Evolutionary conservation across 2,888 invertebrate species (phyloP), one percentile per base, ranked within the genome.

Genomic region (Amblyjoppa fuscipennis): DNA sequence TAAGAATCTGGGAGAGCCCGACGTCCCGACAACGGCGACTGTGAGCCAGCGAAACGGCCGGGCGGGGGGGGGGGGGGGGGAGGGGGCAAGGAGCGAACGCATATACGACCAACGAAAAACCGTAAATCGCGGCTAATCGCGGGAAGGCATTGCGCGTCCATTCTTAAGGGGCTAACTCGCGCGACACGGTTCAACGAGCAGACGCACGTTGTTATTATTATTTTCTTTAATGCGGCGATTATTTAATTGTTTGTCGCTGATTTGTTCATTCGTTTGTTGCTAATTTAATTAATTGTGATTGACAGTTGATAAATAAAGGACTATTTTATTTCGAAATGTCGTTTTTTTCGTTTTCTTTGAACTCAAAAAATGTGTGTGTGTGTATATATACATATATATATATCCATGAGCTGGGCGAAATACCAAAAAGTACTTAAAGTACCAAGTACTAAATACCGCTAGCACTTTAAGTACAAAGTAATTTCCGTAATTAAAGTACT

Each of bases 51-150:
- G 61, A 85, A 76, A 77, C 77, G 61, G 69, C 51, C 71, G 20
- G 20, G 20, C 75, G 59, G 49, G 73, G 68, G 73, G 56, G 64
- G 78, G 83, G 66, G 78, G 83, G 66, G 59, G 49, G 73, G 68
- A 70, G 56, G 64, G 78, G 83, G 66, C 53, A 79, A 20, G 20
- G 20, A 20, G 20, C 20, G 20, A 25, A 3, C 45, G 75, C 86
- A 81, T 83, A 78, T 83, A 86, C 83, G 83, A 78, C 74, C 77
- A 83, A 81, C 77, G 77, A 86, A 86, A 64, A 81, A 71, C 78
- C 80, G 86, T 87, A 87, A 88, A 89, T 89, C 85, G 85, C 79
- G 79, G 84, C 87, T 87, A 88, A 89, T 89, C 88, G 88, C 81
- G 88, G 83, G 86, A 86, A 81, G 81, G 87, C 83, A 81, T 87